Evolutionary conservation across 2,113 vertebrate species (phyloP).

Genomic region (Noturus placidus): DNA sequence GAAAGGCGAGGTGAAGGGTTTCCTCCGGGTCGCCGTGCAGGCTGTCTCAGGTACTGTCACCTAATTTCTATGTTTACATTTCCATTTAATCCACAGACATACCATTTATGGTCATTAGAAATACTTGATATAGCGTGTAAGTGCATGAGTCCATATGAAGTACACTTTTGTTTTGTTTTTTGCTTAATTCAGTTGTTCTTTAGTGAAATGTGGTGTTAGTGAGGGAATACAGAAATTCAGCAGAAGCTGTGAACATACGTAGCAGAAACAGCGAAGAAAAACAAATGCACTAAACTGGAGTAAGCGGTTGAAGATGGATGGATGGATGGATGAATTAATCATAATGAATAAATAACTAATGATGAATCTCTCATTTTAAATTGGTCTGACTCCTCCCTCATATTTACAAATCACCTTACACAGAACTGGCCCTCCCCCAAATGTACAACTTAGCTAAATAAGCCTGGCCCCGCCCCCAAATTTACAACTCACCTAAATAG

Average conservation of each 20-base stretch:
- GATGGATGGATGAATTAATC: too few relatives aligned
- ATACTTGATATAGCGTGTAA: neutral
- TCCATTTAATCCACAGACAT: neutral
- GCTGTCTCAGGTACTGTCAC: conserved; percentile 87
- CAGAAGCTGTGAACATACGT: neutral
- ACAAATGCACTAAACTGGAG: too few relatives aligned
- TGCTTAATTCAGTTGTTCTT: too few relatives aligned
- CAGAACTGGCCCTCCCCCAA: neutral
- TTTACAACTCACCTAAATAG: neutral
- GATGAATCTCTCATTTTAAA: neutral
- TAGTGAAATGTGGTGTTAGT: too few relatives aligned
- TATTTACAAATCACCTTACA: neutral
- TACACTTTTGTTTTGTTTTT: too few relatives aligned
- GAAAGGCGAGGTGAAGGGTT: conserved; percentile 97
- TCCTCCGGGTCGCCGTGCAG: conserved; percentile 93
- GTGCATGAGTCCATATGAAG: too few relatives aligned
- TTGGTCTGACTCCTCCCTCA: too few relatives aligned
- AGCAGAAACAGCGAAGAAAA: too few relatives aligned
- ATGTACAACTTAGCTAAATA: neutral
- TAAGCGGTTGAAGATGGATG: too few relatives aligned
- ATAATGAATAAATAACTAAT: neutral
- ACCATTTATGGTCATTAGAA: neutral
- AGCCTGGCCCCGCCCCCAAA: neutral
- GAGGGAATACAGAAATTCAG: neutral
- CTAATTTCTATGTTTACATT: neutral